A percentile compares a stretch with the other conserved stretches of the same genome.
These are phyloP conservation scores for Trissolcus brochymenae DNA, from an alignment of 2,888 invertebrate species.

Conservation along the genomic window DNA sequence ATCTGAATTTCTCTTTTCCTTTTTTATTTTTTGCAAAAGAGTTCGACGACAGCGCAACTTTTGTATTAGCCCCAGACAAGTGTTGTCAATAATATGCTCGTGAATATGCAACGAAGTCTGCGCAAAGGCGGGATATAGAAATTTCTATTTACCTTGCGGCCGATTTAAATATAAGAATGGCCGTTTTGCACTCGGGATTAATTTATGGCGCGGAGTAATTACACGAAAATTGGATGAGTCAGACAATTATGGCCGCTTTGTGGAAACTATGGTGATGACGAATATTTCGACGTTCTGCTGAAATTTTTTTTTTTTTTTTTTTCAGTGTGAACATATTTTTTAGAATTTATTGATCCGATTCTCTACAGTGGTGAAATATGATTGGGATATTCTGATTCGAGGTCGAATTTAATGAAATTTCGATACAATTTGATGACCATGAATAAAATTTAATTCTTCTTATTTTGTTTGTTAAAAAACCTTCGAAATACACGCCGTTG, in stretches of 20 bases:
- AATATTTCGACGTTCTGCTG: too few species aligned
- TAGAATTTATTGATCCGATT: constrained; percentile 9
- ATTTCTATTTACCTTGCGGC: too few species aligned
- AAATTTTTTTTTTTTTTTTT: too few species aligned
- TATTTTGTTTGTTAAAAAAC: too few species aligned
- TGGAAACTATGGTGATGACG: neutral
- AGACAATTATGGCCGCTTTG: neutral
- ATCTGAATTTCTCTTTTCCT: constrained; percentile 26
- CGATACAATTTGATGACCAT: too few species aligned
- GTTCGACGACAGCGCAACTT: constrained; percentile 53
- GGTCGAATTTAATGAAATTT: too few species aligned
- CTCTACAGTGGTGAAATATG: too few species aligned
- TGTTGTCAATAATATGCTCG: constrained; percentile 43
- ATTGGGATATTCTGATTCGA: too few species aligned
- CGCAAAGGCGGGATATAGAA: neutral
- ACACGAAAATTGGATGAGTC: constrained; percentile 11
- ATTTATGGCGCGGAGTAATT: constrained; percentile 16
- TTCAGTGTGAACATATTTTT: too few species aligned
- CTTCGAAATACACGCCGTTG: too few species aligned
- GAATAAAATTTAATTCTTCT: too few species aligned
- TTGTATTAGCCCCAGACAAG: constrained; percentile 42
- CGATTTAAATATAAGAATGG: constrained; percentile 5
- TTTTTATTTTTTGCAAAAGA: constrained; percentile 49
- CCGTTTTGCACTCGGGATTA: constrained; percentile 13
- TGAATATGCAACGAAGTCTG: constrained; percentile 30